phyloP scores from a whole-genome alignment of 2,113 vertebrate species.

The Solea senegalensis region DNA sequence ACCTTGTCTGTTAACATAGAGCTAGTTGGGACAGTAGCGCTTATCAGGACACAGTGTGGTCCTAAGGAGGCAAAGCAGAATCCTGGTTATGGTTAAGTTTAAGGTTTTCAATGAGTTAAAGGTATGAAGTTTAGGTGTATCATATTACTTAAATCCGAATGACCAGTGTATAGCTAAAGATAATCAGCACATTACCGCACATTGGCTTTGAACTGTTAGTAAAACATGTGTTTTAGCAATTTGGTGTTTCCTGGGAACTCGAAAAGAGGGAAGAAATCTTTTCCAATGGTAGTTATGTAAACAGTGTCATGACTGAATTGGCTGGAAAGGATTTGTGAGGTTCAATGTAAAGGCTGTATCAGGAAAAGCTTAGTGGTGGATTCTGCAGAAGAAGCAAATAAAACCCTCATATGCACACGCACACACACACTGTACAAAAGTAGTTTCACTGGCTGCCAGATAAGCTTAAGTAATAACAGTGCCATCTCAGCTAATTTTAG shows the following conservation, averaged over 20 bases:
- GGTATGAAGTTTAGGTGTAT: background rate
- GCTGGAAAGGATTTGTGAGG: slow-evolving; percentile 55
- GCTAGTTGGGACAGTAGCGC: no score
- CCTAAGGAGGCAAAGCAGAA: no score
- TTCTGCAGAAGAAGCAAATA: slow-evolving; percentile 57
- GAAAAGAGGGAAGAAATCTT: background rate
- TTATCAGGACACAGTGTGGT: no score
- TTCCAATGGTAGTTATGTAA: slow-evolving; percentile 37
- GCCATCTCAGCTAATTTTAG: slow-evolving; percentile 80
- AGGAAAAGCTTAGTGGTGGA: slow-evolving; percentile 55
- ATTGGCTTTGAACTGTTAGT: background rate
- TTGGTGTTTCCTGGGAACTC: slow-evolving; percentile 1
- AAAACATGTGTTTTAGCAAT: background rate
- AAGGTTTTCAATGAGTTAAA: no score
- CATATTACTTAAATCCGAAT: background rate
- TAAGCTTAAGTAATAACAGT: slow-evolving; percentile 80
- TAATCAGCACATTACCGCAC: background rate
- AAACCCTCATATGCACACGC: slow-evolving; percentile 17
- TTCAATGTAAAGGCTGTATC: slow-evolving; percentile 51
- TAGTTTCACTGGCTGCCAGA: slow-evolving; percentile 71
- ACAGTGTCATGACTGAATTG: slow-evolving; percentile 52
- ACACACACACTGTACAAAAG: slow-evolving; percentile 52
- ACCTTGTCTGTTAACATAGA: no score
- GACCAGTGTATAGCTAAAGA: background rate
- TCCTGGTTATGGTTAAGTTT: no score